A percentile compares a stretch with the other conserved stretches of the same genome.
These are phyloP conservation scores for Drosophila glabriapex DNA, from an alignment of 2,888 invertebrate genomes.

Conservation along the genomic window DNA sequence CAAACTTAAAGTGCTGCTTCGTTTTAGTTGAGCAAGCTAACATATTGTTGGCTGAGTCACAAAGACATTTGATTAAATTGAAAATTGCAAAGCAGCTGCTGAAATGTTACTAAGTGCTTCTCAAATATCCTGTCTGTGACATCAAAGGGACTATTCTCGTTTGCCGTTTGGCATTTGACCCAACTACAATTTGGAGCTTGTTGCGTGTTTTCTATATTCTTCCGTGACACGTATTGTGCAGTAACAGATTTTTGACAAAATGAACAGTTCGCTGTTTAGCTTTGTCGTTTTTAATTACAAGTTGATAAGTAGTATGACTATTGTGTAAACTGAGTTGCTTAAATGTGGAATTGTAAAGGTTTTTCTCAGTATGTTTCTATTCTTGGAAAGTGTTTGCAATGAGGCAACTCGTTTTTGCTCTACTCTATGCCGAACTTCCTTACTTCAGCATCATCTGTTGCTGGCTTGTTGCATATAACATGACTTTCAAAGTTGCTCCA, in stretches of 20 bases:
- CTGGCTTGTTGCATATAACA: slow-evolving; percentile 17
- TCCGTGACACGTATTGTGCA: not conserved
- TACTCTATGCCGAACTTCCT: not conserved
- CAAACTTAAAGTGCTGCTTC: slow-evolving; percentile 31
- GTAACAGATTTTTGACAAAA: not conserved
- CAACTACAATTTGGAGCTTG: not conserved
- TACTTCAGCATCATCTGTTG: slow-evolving; percentile 8
- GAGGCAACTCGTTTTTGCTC: not conserved
- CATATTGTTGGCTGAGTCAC: not conserved
- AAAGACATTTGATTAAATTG: slow-evolving; percentile 32
- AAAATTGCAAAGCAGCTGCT: not conserved
- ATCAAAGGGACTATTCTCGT: slow-evolving; percentile 20
- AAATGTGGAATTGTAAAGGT: not conserved
- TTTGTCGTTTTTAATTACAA: not conserved
- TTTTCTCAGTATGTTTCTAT: not conserved
- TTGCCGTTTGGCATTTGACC: not conserved
- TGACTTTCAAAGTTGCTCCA: slow-evolving; percentile 16
- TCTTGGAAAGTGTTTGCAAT: not conserved
- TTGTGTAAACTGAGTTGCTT: not conserved
- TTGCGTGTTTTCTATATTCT: slow-evolving; percentile 1
- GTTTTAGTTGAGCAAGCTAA: not conserved
- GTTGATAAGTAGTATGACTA: not conserved
- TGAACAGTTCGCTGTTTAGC: not conserved
- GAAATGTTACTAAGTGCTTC: slow-evolving; percentile 23
- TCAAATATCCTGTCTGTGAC: slow-evolving; percentile 5